A percentile compares a stretch with the other conserved stretches of the same genome.
Evolutionary conservation across 2,888 invertebrate species (phyloP).

Genomic region (Malachius bipustulatus): DNA sequence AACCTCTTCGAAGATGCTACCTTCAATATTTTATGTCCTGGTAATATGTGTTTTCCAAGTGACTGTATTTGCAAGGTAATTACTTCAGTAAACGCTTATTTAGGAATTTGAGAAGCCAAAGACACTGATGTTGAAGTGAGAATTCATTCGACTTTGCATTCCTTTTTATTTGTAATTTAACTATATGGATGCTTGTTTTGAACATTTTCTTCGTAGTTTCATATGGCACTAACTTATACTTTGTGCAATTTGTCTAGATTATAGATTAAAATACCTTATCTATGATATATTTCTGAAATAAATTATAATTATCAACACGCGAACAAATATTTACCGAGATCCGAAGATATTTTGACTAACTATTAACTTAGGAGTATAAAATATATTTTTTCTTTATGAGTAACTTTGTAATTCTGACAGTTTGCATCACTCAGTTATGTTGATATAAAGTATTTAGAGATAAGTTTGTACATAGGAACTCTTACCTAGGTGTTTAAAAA

Average conservation of each 20-base stretch:
- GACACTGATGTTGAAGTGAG: conserved; percentile 24
- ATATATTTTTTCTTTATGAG: too few relatives aligned
- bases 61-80: conserved; percentile 30
- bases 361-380: too few relatives aligned
- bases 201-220: conserved; percentile 26
- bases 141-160: conserved; percentile 19
- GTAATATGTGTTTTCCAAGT: conserved; percentile 27
- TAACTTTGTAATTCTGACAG: too few relatives aligned
- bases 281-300: too few relatives aligned
- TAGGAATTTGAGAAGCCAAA: conserved; percentile 24
- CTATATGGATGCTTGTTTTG: conserved; percentile 7
- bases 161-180: conserved; percentile 24
- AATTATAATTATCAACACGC: too few relatives aligned
- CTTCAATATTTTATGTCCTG: conserved; percentile 27
- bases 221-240: conserved; percentile 32
- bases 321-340: too few relatives aligned
- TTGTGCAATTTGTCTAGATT: too few relatives aligned
- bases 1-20: conserved; percentile 26
- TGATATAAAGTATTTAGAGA: conserved; percentile 1
- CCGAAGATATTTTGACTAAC: too few relatives aligned
- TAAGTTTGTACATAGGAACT: conserved; percentile 24
- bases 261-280: too few relatives aligned
- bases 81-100: conserved; percentile 24
- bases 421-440: too few relatives aligned
- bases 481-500: conserved; percentile 25